A percentile compares a stretch with the other conserved stretches of the same genome.
These are phyloP conservation scores for Ceratina calcarata DNA, from an alignment of 1,140 invertebrate genomes.

Conservation along the genomic window DNA sequence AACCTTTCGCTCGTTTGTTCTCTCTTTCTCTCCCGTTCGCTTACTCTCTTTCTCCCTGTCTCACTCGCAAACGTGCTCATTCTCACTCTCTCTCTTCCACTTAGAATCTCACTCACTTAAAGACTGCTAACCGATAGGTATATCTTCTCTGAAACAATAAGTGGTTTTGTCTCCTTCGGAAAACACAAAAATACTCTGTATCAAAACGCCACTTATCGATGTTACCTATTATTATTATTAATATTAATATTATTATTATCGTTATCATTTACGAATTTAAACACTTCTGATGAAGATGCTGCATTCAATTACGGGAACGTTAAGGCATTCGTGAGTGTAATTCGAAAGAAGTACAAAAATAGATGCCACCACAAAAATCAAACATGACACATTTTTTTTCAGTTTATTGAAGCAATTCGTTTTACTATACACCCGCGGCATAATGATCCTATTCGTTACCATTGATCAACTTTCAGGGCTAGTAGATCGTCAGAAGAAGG, in stretches of 20 bases:
- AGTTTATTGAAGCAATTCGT: slow-evolving; percentile 32
- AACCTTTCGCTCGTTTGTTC: slow-evolving; percentile 52
- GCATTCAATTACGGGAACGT: slow-evolving; percentile 38
- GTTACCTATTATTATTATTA: slow-evolving; percentile 26
- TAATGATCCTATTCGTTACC: slow-evolving; percentile 28
- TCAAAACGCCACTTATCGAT: slow-evolving; percentile 40
- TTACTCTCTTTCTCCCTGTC: slow-evolving; percentile 25
- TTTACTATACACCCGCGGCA: slow-evolving; percentile 31
- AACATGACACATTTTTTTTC: slow-evolving; percentile 33
- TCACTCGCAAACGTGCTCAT: slow-evolving; percentile 1
- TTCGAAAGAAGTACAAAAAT: slow-evolving; percentile 43
- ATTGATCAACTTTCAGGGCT: neutral
- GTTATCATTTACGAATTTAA: slow-evolving; percentile 24
- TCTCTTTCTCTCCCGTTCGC: slow-evolving; percentile 30
- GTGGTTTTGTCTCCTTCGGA: slow-evolving; percentile 30
- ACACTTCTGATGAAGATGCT: slow-evolving; percentile 44
- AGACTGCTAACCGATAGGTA: slow-evolving; percentile 40
- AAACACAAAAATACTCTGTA: slow-evolving; percentile 46
- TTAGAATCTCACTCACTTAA: slow-evolving; percentile 32
- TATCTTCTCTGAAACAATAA: slow-evolving; percentile 48
- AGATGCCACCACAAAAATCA: slow-evolving; percentile 35
- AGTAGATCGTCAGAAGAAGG: neutral
- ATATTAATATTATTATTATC: slow-evolving; percentile 5
- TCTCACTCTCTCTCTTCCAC: slow-evolving; percentile 16
- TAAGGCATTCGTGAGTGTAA: slow-evolving; percentile 42